phyloP scores from a whole-genome alignment of 2,113 vertebrate genomes.

The Australoheros scitulus region DNA sequence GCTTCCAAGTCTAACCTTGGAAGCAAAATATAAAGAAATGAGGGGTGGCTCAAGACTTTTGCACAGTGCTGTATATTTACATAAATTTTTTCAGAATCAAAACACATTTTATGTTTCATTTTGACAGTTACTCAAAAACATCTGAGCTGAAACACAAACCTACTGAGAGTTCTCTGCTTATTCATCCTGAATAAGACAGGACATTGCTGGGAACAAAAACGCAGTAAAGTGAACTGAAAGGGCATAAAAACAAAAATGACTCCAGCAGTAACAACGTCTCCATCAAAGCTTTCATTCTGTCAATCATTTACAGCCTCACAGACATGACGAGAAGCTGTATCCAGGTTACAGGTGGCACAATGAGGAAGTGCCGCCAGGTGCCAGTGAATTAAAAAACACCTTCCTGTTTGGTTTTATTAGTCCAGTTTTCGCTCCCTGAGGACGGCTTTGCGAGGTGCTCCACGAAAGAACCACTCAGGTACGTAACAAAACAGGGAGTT shows the following conservation, averaged over 20 bases:
- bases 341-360: neutral
- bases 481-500: neutral
- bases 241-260: neutral
- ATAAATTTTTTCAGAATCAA: neutral
- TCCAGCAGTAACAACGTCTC: neutral
- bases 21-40: too few relatives aligned
- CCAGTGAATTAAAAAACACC: neutral
- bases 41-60: too few relatives aligned
- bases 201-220: neutral
- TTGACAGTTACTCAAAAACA: neutral
- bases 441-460: neutral
- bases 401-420: neutral
- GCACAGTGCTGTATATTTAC: neutral
- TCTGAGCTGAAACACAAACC: neutral
- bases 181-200: neutral
- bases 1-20: too few relatives aligned
- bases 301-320: constrained; percentile 48
- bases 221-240: neutral
- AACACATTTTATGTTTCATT: neutral
- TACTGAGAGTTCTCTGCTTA: too few relatives aligned
- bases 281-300: neutral
- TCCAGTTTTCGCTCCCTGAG: neutral
- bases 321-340: neutral
- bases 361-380: constrained; percentile 28
- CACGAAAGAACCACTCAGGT: neutral